These are phyloP conservation scores for Xestoiulus laeticollis DNA, from an alignment of 2,888 invertebrate genomes.

Conservation along the genomic window DNA sequence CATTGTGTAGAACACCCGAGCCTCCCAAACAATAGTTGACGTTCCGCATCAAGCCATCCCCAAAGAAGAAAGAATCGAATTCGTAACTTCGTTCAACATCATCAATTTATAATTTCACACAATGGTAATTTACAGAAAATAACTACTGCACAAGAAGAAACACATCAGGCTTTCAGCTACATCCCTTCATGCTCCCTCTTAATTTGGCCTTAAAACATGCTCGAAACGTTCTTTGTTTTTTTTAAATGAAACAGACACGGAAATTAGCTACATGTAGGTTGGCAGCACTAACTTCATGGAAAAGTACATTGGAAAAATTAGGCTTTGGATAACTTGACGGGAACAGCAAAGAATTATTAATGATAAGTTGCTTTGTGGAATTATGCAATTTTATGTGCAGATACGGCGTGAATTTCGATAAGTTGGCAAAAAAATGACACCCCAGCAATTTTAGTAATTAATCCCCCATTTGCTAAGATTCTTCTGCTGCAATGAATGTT, in stretches of 20 bases:
- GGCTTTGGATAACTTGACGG: background rate
- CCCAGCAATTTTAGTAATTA: background rate
- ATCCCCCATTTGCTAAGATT: background rate
- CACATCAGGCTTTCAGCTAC: background rate
- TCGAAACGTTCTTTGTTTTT: background rate
- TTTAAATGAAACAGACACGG: background rate
- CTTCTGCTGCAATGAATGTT: background rate
- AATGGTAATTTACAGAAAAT: background rate
- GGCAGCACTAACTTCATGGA: background rate
- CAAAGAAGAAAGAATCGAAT: background rate
- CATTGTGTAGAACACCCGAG: too few relatives aligned
- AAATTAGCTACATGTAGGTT: background rate
- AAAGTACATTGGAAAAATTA: background rate
- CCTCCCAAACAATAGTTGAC: too few relatives aligned
- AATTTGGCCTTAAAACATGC: background rate
- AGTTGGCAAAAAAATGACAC: background rate
- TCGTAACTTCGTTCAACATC: background rate
- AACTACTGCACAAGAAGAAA: background rate
- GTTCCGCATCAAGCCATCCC: too few relatives aligned
- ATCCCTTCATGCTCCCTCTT: background rate
- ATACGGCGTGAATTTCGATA: background rate
- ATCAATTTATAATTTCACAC: background rate
- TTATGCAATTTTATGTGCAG: background rate
- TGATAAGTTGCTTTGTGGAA: background rate
- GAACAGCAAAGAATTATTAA: background rate